Evolutionary conservation across 2,888 invertebrate genomes (phyloP), one percentile per base, ranked within the genome.

Genomic region (Adelphocoris suturalis): DNA sequence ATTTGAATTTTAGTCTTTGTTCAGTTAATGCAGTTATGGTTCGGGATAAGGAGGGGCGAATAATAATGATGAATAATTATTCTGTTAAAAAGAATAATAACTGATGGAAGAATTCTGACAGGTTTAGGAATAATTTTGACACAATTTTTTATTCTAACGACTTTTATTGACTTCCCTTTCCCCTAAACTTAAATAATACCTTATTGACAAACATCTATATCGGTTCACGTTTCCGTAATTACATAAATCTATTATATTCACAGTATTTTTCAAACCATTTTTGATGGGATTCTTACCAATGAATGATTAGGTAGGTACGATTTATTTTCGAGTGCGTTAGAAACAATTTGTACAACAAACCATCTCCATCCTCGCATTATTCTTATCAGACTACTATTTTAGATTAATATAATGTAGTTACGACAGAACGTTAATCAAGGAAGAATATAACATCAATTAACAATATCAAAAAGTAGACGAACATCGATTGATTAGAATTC

Each of bases 381-480:
- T 68, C 68, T 68, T 68, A 68, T 23, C 68, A 1, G 68, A 68
- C 68, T 68, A 23, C 68, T 68, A 23, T 27, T 68, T 68, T 68
- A 68, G 68, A 68, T 68, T 23, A 68, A 68, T 68, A 27, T 68
- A 19, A 13, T 68, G 68, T 68, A 68, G 12, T 19, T 68, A 68
- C 68, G 68, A 68, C 68, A 68, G 68, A 68, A 7, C 19, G 68
- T 12, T 48, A 82, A 82, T 48, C 48, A 82, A 52, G 14, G n/a
- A 82, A 27, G 82, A n/a, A 82, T 82, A 5, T 1, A 48, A 82
- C 52, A 52, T 19, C 48, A 48, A 82, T 52, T 23, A 81, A 81
- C 47, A 47, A 47, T 27, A 82, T 52, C 47, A 68, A 48, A 80
- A 82, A 82, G 82, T 82, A 82, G 48, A 27, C 12, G 52, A 82